A percentile compares a stretch with the other conserved stretches of the same genome.
These are phyloP conservation scores for Beaufortia kweichowensis DNA, from an alignment of 2,113 vertebrate species.

Conservation along the genomic window DNA sequence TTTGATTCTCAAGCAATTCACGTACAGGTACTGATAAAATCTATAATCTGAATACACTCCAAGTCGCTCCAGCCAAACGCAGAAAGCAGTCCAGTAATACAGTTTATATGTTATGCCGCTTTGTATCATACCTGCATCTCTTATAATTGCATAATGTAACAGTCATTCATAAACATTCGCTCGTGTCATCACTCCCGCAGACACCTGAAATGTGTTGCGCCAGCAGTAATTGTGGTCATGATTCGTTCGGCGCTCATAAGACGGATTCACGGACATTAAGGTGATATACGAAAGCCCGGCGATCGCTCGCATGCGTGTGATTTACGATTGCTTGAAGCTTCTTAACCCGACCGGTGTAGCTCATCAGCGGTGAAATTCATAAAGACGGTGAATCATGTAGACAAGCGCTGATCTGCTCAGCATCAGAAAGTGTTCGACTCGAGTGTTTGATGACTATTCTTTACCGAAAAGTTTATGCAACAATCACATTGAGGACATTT, in stretches of 20 bases:
- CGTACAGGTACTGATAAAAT: too few species aligned
- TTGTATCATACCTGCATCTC: neutral
- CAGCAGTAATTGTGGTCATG: slow-evolving; percentile 38
- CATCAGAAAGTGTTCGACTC: neutral
- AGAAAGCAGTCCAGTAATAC: neutral
- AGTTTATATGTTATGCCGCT: neutral
- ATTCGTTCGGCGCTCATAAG: slow-evolving; percentile 50
- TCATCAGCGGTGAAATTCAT: slow-evolving; percentile 42
- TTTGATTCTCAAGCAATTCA: too few species aligned
- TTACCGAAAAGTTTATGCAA: neutral
- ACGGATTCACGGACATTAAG: slow-evolving; percentile 60
- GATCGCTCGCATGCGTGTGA: slow-evolving; percentile 42
- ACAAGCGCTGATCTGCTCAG: neutral
- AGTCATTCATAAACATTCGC: neutral
- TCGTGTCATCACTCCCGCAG: slow-evolving; percentile 29
- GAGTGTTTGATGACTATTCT: neutral
- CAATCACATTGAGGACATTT: too few species aligned
- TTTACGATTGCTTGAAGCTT: slow-evolving; percentile 38
- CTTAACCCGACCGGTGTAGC: neutral
- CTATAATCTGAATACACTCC: too few species aligned
- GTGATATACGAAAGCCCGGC: slow-evolving; percentile 58
- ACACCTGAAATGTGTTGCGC: slow-evolving; percentile 6
- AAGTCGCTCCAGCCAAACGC: neutral
- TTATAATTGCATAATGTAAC: neutral
- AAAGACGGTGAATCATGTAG: slow-evolving; percentile 29